Evolutionary conservation across 2,888 invertebrate genomes (phyloP), one percentile per base, ranked within the genome.

Genomic region (Apamea crenata): DNA sequence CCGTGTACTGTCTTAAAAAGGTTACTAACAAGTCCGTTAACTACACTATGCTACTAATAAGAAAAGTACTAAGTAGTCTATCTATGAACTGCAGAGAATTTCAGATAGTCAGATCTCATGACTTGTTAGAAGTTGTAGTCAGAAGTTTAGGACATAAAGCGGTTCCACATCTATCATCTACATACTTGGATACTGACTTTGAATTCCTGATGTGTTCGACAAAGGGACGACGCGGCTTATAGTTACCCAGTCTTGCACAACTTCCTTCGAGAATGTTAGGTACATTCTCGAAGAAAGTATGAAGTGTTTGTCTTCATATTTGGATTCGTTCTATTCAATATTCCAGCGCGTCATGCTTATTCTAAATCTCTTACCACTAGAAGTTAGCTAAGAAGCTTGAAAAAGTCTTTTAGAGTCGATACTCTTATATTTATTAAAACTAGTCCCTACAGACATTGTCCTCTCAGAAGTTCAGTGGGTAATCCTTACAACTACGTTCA

Each of bases 191-290:
- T 74, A 6, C 61, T 44, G 16, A 47, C 65, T 63, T 71, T 44
- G 25, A 74, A 78, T 76, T 63, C 8, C 50, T 67, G 44, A 61
- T 59, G 21, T 75, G 44, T 25, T 67, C 8, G n/a, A 36, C 63
- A 74, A 78, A 74, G 36, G 36, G 16, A 69, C 2, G 16, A 50
- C 71, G 21, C 12, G 25, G 25, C n/a, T 36, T 44, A 47, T 65
- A 71, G 77, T 74, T 80, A 65, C n/a, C 12, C 0, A 67, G 56
- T 67, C 44, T 47, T 40, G 14, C 47, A 14, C 5, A 80, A 81
- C 25, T 81, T 73, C 77, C 50, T 29, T 40, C 44, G 32, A 44
- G 36, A 44, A 59, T 65, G 40, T 14, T 47, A 16, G 47, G 47
- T 47, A 47, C 47, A 16, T 47, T 47, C 16, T 44, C 44, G 44